phyloP scores from a whole-genome alignment of 2,113 vertebrate genomes.

The Cryptomyrus ogoouensis region DNA sequence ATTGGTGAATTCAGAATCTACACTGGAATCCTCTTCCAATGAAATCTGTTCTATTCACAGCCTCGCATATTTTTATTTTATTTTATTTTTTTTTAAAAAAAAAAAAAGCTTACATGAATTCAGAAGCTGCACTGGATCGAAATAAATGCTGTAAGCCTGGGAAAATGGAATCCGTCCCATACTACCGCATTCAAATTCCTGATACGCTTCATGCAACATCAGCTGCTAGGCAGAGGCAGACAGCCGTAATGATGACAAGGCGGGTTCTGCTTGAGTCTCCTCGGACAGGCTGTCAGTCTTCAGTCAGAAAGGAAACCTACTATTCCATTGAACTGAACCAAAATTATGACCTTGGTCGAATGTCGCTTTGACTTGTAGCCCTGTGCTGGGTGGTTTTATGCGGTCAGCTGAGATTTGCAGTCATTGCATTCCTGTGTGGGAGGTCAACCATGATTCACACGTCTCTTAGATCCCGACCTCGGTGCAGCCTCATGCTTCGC shows the following conservation, averaged over 20 bases:
- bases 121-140: not conserved
- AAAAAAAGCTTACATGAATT: not conserved
- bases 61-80: not conserved
- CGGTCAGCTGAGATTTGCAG: not conserved
- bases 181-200: not conserved
- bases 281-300: not conserved
- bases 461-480: not conserved
- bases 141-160: not conserved
- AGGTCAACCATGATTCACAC: slow-evolving; percentile 24
- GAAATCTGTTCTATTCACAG: not conserved
- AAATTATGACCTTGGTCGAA: not conserved
- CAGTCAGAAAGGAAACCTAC: not conserved
- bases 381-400: not conserved
- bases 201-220: not conserved
- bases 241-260: not conserved
- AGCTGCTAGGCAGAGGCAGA: not conserved
- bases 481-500: not conserved
- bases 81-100: too few relatives aligned
- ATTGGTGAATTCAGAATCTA: not conserved
- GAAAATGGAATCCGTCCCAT: not conserved
- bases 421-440: slow-evolving; percentile 14
- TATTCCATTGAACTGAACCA: not conserved
- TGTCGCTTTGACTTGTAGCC: not conserved
- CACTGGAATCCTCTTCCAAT: not conserved
- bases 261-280: not conserved